These are phyloP conservation scores for Anguilla rostrata DNA, from an alignment of 2,113 vertebrate genomes.

Conservation along the genomic window DNA sequence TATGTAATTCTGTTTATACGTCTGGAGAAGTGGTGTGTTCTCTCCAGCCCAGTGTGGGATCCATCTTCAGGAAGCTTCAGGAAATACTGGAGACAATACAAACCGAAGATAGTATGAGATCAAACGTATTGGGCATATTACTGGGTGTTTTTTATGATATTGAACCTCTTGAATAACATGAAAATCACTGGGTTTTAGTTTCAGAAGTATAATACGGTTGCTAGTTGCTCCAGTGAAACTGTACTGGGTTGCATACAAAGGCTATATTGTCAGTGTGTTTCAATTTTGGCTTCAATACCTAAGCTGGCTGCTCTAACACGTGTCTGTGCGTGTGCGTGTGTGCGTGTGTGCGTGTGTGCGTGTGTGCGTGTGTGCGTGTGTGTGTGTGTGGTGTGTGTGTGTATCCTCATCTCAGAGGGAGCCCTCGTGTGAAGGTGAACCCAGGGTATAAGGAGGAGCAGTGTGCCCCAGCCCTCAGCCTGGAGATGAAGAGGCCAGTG, in stretches of 20 bases:
- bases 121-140: neutral
- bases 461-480: conserved; percentile 86
- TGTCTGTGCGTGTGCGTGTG: neutral
- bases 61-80: neutral
- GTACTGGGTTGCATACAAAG: neutral
- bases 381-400: conserved; percentile 25
- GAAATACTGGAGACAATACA: neutral
- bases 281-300: neutral
- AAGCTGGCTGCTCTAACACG: neutral
- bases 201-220: neutral
- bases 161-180: neutral
- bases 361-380: conserved; percentile 29
- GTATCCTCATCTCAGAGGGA: conserved; percentile 74
- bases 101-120: neutral
- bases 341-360: neutral
- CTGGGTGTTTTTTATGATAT: no score
- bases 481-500: conserved; percentile 91
- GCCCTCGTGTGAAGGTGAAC: conserved; percentile 83
- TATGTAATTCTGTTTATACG: neutral
- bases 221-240: no score
- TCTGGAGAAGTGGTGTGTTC: neutral
- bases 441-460: conserved; percentile 96
- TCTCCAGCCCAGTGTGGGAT: neutral
- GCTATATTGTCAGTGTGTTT: neutral
- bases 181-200: neutral